These are phyloP conservation scores for Epizoanthus illoricatus DNA, from an alignment of 92 coral and sea anemone genomes.

Conservation along the genomic window DNA sequence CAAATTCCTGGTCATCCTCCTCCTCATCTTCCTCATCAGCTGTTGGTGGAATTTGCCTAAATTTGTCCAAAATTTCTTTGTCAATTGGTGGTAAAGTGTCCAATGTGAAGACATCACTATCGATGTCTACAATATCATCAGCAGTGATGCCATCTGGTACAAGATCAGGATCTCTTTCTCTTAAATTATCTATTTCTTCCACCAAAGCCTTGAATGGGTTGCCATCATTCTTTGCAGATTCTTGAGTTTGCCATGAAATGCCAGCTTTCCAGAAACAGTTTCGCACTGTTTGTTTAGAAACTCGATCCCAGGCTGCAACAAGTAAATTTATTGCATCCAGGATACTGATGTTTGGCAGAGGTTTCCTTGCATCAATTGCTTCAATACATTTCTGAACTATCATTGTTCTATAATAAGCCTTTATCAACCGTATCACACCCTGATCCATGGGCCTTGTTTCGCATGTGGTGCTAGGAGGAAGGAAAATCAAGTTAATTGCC, in stretches of 20 bases:
- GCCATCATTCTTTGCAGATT: constrained; percentile 26
- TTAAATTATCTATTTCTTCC: constrained; percentile 27
- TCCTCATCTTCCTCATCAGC: neutral
- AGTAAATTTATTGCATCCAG: constrained; percentile 46
- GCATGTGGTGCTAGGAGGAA: neutral
- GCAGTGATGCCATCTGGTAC: neutral
- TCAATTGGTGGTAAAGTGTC: constrained; percentile 11
- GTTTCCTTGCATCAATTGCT: constrained; percentile 20
- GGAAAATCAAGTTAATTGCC: constrained; percentile 17
- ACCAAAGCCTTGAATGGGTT: constrained; percentile 29
- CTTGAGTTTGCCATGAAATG: constrained; percentile 14
- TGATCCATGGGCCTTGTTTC: constrained; percentile 25
- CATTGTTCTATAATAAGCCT: constrained; percentile 40
- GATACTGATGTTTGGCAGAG: constrained; percentile 29
- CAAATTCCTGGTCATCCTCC: neutral
- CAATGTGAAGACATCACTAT: constrained; percentile 1
- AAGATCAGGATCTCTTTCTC: constrained; percentile 34
- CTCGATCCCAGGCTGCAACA: constrained; percentile 35
- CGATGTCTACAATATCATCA: constrained; percentile 14
- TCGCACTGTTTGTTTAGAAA: constrained; percentile 27
- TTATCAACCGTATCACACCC: constrained; percentile 8
- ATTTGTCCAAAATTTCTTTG: neutral
- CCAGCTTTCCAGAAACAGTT: constrained; percentile 49
- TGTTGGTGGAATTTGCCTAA: neutral
- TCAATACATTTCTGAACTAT: constrained; percentile 26